A percentile compares a stretch with the other conserved stretches of the same genome.
Conservation (phyloP, 2,797 vertebrate species). For the Craterocephalus amniculus region DNA sequence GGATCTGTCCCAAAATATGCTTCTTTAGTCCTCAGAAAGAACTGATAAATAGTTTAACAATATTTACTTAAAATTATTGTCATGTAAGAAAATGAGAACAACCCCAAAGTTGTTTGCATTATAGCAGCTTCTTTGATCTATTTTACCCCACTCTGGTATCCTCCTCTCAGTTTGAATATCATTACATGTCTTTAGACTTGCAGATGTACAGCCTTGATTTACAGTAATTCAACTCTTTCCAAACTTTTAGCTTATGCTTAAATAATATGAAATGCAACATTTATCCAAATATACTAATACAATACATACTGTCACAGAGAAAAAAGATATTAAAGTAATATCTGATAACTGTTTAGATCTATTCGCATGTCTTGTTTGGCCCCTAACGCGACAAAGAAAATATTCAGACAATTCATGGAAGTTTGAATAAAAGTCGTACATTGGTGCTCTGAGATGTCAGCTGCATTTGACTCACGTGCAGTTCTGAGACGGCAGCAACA, state of each 20-base stretch:
- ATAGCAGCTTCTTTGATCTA: background rate
- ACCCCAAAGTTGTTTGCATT: background rate
- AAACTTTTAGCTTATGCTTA: background rate
- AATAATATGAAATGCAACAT: background rate
- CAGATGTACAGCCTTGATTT: background rate
- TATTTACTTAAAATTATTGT: background rate
- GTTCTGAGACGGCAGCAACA: background rate
- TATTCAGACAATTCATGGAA: background rate
- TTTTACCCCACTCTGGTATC: background rate
- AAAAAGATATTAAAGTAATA: background rate
- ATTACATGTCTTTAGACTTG: background rate
- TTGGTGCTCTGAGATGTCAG: background rate
- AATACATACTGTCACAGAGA: background rate
- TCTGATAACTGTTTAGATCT: background rate
- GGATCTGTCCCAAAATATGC: background rate
- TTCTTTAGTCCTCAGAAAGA: background rate
- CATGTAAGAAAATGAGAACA: background rate
- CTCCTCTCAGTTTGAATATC: background rate
- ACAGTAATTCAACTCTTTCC: background rate
- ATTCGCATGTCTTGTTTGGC: background rate
- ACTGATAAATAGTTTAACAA: background rate
- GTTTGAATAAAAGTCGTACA: conserved; percentile 1
- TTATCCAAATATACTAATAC: background rate
- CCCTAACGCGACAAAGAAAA: background rate
- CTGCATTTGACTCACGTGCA: background rate